phyloP scores from a whole-genome alignment of 2,113 vertebrate species.

The Phrynocephalus versicolor region DNA sequence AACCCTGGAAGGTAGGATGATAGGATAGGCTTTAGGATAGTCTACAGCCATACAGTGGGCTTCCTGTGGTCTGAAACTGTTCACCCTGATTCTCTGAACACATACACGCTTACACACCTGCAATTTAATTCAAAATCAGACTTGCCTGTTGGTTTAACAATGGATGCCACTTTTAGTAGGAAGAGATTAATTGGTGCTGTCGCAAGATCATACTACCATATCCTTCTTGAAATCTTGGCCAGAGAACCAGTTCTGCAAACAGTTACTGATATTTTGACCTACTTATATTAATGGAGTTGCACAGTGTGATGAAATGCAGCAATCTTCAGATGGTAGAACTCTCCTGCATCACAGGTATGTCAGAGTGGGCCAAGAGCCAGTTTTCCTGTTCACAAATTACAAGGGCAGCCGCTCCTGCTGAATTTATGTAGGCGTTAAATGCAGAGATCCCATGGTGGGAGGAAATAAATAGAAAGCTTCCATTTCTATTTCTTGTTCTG shows the following conservation, averaged over 20 bases:
- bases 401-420: not conserved
- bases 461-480: not conserved
- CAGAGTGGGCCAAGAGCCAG: not conserved
- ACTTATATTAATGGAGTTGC: not conserved
- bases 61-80: not conserved
- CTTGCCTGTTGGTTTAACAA: not conserved
- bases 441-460: too few species aligned
- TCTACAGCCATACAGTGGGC: not conserved
- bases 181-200: slow-evolving; percentile 4
- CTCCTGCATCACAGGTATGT: not conserved
- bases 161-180: not conserved
- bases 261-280: not conserved
- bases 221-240: not conserved
- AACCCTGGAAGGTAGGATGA: not conserved
- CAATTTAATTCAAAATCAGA: not conserved
- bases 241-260: slow-evolving; percentile 8
- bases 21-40: not conserved
- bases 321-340: not conserved
- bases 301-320: not conserved
- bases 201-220: not conserved
- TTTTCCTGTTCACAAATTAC: too few species aligned
- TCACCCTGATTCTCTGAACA: not conserved
- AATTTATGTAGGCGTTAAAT: not conserved
- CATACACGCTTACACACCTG: not conserved
- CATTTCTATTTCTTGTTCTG: too few species aligned